Base-by-base conservation (phyloP, 2,113 vertebrate species). In the Indri indri region DNA sequence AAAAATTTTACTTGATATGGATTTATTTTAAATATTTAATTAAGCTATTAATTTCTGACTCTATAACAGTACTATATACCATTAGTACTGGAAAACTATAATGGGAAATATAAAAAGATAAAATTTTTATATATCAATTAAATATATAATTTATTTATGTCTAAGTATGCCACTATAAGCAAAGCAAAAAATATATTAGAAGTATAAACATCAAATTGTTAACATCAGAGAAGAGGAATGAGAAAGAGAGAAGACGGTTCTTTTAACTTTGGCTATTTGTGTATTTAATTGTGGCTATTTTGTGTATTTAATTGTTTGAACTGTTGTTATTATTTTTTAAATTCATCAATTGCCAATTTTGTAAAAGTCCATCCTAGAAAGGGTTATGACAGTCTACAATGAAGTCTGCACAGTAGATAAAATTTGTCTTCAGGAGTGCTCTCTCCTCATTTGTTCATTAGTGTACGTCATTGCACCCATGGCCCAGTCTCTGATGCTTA, bases 21-120 rank as follows among this genome's bases (percentile, higher is more conserved):
- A 87, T 82, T 93, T 65, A 70, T 93, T 93, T 85, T 52, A 91
- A 86, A 57, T 91, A 32, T 30, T 84, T 89, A 66, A 89, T 85
- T 68, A 74, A 96, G 17, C 52, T 88, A 88, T 80, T 80, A 71
- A 83, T 88, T 65, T 93, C 63, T 85, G 34, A 95, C 25, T 83
- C 34, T 66, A 8, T 47, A 74, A 68, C 16, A 76, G 8, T 87
- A 89, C 34, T 40, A 65, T 4, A 73, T n/a, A 11, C 14, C 59
- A 88, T 32, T 54, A 61, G 9, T 71, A 77, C 23, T 81, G n/a
- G 34, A 83, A 94, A 95, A 47, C 25, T 71, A 79, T 10, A 32
- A 83, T 13, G 27, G 40, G 20, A 85, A 88, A 91, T 61, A 85
- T 7, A 80, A 79, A 80, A 93, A 85, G 25, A 20, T 82, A 59